Base-by-base conservation (phyloP, 2,797 vertebrate species). In the Hoplostethus atlanticus region DNA sequence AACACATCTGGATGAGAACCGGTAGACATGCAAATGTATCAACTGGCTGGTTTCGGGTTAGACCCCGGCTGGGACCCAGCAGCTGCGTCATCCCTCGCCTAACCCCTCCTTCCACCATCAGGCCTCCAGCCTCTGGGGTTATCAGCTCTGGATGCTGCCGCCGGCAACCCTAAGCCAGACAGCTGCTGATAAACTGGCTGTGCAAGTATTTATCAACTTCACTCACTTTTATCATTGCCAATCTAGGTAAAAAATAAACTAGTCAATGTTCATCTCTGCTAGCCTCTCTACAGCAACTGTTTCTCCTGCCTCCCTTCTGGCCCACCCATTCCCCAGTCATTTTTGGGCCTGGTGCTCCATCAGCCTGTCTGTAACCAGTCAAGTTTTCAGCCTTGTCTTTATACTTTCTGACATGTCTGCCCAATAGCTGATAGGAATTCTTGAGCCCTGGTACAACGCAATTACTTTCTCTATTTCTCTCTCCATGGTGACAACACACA, bases 121-220 rank as follows among this genome's bases (percentile, higher is more conserved):
- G 80, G 83, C 88, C 83, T 82, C 79, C 46, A 86, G 86, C 81
- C 89, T 85, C 87, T 70, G 87, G 85, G 93, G 91, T 92, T 89
- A 93, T 92, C 91, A 81, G 89, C 73, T 56, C 63, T 75, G 87
- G 84, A 89, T 70, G 86, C 84, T 75, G 87, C 87, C 72, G 50
- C 75, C 67, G 80, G 90, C 90, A 85, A 88, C 87, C 80, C 84
- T 80, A 36, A 75, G 86, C 88, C 86, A 87, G 89, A 87, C 88
- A 92, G 88, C 86, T 88, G 90, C 90, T 91, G 92, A 93, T 93
- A 92, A 92, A 92, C 91, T 61, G 78, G 72, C 81, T 79, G 72
- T 76, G 86, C 47, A 73, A 84, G 78, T 80, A 89, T 91, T 93
- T 92, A 92, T 93, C 92, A 93, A 84, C 91, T 90, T 92, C 90